Evolutionary conservation across 2,797 vertebrate species (phyloP).

Genomic region (Crenichthys baileyi): DNA sequence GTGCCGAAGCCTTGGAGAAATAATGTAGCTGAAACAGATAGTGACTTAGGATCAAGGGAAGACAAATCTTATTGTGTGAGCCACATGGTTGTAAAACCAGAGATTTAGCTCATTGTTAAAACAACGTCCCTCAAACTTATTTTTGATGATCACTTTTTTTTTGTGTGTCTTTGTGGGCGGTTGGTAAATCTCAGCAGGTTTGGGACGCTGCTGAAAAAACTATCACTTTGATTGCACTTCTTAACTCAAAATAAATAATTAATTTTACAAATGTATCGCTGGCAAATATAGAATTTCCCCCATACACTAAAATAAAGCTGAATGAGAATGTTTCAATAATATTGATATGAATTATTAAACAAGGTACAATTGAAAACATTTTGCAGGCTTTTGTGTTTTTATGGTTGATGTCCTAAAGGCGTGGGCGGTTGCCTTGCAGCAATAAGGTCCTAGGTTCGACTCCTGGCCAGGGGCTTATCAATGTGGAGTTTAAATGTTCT

Average conservation of each 20-base stretch:
- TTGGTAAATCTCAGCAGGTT: not conserved
- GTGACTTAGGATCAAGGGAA: slow-evolving; percentile 8
- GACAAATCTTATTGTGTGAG: not conserved
- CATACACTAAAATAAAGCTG: no score
- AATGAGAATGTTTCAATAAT: no score
- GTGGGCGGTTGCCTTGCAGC: no score
- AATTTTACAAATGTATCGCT: not conserved
- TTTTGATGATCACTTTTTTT: not conserved
- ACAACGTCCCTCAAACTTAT: not conserved
- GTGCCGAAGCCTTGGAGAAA: slow-evolving; percentile 55
- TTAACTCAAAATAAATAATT: not conserved
- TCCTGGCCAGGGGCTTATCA: no score
- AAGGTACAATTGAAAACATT: no score
- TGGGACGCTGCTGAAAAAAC: not conserved
- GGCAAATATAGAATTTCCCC: not conserved
- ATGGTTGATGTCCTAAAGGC: no score
- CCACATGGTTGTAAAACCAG: slow-evolving; percentile 8
- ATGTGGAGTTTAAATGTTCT: no score
- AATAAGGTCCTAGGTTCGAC: no score
- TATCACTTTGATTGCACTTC: not conserved
- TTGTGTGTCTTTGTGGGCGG: not conserved
- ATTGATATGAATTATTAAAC: no score
- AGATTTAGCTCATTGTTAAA: not conserved
- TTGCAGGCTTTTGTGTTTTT: no score
- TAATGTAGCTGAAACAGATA: slow-evolving; percentile 41